Base-by-base conservation (phyloP, 2,113 vertebrate species). In the Bufo gargarizans region DNA sequence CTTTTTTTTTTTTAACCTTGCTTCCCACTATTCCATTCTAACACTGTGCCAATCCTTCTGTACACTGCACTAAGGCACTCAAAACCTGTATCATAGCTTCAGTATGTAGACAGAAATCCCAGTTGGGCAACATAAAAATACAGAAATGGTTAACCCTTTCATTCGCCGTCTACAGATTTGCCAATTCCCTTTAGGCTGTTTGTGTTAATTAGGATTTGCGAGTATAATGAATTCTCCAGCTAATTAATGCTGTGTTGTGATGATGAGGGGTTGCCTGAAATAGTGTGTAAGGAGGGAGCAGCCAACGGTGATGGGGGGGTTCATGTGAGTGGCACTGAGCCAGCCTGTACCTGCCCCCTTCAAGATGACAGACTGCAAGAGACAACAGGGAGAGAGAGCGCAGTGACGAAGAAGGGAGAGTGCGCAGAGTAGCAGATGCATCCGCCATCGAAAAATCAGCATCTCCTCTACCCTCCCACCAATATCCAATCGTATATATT, bases 311-410 rank as follows among this genome's bases (percentile, higher is more conserved):
- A 82, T 86, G 84, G 12, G 86, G 86, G 86, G 86, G 79, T 82
- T 88, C 80, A 88, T 88, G 72, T 88, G 87, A 88, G 87, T 88
- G 87, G 87, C 87, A 88, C 87, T 9, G 87, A 83, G 87, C 87
- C 87, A 88, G 81, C 87, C 71, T 83, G 87, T 84, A 88, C 87
- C 87, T 88, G 80, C 80, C 81, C 77, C 81, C 71, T 84, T 88
- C 87, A 88, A 88, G 80, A 88, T 88, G 87, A 88, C 87, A 88
- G 80, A 88, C 87, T 88, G 87, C 87, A 88, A 88, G 71, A 88
- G 80, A 88, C 87, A 88, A 88, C 87, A 88, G 71, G 56, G 86
- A 88, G 59, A 88, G 86, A 88, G 71, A 83, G 87, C 82, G 82
- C 87, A 84, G 87, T 89, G 82, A 84, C 81, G 72, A 82, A 88